Evolutionary conservation across 2,797 vertebrate species (phyloP).

Genomic region (Dromococcyx pavoninus): DNA sequence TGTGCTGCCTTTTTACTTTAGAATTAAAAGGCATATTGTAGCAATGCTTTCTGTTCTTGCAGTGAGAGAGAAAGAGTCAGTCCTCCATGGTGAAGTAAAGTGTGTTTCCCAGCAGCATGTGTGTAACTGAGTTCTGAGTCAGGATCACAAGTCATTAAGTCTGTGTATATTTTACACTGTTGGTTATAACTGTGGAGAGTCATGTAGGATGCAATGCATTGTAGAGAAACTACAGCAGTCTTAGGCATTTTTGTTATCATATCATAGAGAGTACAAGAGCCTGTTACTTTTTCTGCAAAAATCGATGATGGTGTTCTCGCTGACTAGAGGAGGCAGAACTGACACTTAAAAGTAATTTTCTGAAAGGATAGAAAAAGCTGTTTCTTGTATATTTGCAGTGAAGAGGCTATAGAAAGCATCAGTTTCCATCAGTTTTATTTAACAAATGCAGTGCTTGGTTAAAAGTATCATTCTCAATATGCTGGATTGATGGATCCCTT

Average conservation of each 20-base stretch:
- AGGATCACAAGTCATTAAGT: background rate
- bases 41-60: background rate
- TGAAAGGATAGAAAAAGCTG: background rate
- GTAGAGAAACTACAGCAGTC: background rate
- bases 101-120: background rate
- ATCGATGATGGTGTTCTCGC: background rate
- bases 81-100: background rate
- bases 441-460: background rate
- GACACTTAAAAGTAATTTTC: background rate
- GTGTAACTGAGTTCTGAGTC: background rate
- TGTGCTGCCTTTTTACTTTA: background rate
- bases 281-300: background rate
- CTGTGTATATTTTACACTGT: background rate
- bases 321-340: background rate
- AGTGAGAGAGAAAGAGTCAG: background rate
- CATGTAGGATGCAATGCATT: background rate
- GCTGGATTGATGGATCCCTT: background rate
- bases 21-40: background rate
- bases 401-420: background rate
- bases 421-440: background rate
- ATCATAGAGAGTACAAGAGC: background rate
- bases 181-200: background rate
- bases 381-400: background rate
- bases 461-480: background rate
- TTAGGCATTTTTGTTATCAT: background rate